Conservation (phyloP, 2,888 invertebrate genomes). For the Eretmocerus hayati region DNA sequence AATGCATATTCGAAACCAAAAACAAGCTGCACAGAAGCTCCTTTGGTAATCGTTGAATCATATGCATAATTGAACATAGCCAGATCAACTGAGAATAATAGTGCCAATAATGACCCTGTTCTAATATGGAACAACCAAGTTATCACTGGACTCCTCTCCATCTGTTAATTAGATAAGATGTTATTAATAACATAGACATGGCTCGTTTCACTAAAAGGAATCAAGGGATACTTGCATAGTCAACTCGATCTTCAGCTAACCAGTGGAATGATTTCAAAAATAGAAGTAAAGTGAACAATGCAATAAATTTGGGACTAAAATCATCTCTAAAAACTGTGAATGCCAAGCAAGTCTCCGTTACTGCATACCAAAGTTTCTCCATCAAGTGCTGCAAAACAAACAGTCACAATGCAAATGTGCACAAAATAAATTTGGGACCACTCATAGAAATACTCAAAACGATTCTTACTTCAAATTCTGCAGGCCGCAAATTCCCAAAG, state of each 20-base stretch:
- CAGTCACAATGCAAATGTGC: too few species aligned
- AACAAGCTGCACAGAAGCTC: slow-evolving; percentile 95
- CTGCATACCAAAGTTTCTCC: slow-evolving; percentile 98
- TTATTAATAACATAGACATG: background rate
- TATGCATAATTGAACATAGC: slow-evolving; percentile 91
- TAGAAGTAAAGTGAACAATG: slow-evolving; percentile 88
- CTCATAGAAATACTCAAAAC: slow-evolving; percentile 11
- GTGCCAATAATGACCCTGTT: slow-evolving; percentile 73
- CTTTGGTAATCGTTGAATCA: slow-evolving; percentile 83
- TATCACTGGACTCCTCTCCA: slow-evolving; percentile 98
- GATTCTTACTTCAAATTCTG: slow-evolving; percentile 82
- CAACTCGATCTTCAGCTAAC: slow-evolving; percentile 97
- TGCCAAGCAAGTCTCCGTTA: slow-evolving; percentile 99
- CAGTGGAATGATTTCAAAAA: slow-evolving; percentile 99
- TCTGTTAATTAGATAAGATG: slow-evolving; percentile 54
- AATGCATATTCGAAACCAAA: slow-evolving; percentile 99
- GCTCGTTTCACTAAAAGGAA: background rate
- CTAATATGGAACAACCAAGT: slow-evolving; percentile 91
- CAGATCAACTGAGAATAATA: slow-evolving; percentile 77
- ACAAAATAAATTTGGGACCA: slow-evolving; percentile 4
- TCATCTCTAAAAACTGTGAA: slow-evolving; percentile 99
- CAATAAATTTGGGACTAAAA: slow-evolving; percentile 96
- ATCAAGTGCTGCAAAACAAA: slow-evolving; percentile 82
- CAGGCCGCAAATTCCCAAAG: slow-evolving; percentile 89
- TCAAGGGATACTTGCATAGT: slow-evolving; percentile 71